Conservation (phyloP, 2,113 vertebrate genomes). For the Xiphophorus maculatus region DNA sequence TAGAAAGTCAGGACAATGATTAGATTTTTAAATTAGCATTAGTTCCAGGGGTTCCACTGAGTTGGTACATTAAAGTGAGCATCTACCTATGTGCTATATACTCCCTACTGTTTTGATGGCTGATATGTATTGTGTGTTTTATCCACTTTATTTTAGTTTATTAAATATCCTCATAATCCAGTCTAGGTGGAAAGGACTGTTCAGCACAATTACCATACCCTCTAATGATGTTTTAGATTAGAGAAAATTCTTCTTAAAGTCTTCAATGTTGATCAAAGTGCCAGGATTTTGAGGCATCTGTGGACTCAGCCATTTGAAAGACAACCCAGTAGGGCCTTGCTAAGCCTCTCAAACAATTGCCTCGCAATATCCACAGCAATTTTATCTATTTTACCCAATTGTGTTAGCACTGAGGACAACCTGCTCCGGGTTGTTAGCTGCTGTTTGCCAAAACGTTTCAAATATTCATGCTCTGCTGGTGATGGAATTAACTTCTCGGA, state of each 20-base stretch:
- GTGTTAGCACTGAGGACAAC: slow-evolving; percentile 37
- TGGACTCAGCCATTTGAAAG: slow-evolving; percentile 46
- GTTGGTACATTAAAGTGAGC: too few species aligned
- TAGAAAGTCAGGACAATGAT: background rate
- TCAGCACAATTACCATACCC: slow-evolving; percentile 8
- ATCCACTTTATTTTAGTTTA: too few species aligned
- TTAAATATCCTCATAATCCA: background rate
- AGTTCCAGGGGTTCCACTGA: background rate
- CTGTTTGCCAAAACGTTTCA: slow-evolving; percentile 34
- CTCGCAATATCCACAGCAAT: slow-evolving; percentile 43
- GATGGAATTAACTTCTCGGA: slow-evolving; percentile 12
- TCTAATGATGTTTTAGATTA: slow-evolving; percentile 9
- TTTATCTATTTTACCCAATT: slow-evolving; percentile 38
- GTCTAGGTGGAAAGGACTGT: background rate
- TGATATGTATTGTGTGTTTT: too few species aligned
- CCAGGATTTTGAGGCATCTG: slow-evolving; percentile 32
- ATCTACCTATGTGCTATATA: too few species aligned
- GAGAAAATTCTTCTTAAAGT: slow-evolving; percentile 32
- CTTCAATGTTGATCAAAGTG: slow-evolving; percentile 28
- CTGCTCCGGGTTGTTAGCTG: slow-evolving; percentile 39
- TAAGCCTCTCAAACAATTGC: slow-evolving; percentile 59
- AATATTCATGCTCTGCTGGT: slow-evolving; percentile 18
- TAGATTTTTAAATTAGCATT: background rate
- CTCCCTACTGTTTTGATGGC: too few species aligned
- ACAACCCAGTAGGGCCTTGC: slow-evolving; percentile 27